These are phyloP conservation scores for Rhinatrema bivittatum DNA, from an alignment of 2,797 vertebrate species.

Conservation along the genomic window DNA sequence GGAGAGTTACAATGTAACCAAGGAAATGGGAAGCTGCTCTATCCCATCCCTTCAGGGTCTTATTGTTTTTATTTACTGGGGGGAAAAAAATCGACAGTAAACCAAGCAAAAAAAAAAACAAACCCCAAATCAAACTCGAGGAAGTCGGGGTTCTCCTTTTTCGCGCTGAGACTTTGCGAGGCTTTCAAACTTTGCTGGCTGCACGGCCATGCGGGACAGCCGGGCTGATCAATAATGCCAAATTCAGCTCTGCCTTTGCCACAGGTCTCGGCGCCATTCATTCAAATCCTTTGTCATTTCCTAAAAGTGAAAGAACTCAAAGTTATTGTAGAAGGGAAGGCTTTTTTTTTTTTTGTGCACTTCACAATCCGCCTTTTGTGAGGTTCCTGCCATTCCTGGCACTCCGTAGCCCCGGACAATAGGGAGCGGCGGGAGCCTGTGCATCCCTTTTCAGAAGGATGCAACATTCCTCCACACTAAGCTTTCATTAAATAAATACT, in stretches of 20 bases:
- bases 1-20: too few relatives aligned
- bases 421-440: too few relatives aligned
- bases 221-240: slow-evolving; percentile 50
- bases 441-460: slow-evolving; percentile 56
- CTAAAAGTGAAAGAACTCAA: slow-evolving; percentile 69
- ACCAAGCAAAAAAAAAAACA: too few relatives aligned
- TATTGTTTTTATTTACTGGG: too few relatives aligned
- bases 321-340: slow-evolving; percentile 67
- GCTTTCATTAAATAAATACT: slow-evolving; percentile 60
- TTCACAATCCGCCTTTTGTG: slow-evolving; percentile 61
- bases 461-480: slow-evolving; percentile 60
- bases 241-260: slow-evolving; percentile 41
- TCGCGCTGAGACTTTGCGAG: too few relatives aligned
- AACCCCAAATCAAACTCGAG: too few relatives aligned
- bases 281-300: slow-evolving; percentile 64
- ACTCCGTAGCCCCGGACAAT: slow-evolving; percentile 65
- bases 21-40: too few relatives aligned
- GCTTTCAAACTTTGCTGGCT: slow-evolving; percentile 50
- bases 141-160: too few relatives aligned
- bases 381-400: slow-evolving; percentile 66
- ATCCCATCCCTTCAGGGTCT: too few relatives aligned
- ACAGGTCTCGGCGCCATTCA: slow-evolving; percentile 52
- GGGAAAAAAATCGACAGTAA: too few relatives aligned
- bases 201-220: too few relatives aligned
- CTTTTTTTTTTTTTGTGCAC: too few relatives aligned